Conservation (phyloP, 2,113 vertebrate genomes). For the Oncorhynchus mykiss region DNA sequence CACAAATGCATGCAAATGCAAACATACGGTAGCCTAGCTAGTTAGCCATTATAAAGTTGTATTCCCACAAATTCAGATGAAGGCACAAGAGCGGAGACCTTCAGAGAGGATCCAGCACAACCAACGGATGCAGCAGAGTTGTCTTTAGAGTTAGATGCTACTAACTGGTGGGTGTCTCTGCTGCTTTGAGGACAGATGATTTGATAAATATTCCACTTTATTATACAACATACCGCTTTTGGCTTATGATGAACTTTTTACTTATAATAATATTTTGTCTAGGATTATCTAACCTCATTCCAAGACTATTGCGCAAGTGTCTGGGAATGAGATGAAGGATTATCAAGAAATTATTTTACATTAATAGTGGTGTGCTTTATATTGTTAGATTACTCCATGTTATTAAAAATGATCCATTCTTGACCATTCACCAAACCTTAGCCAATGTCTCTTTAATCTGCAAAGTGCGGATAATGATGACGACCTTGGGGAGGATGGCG, state of each 20-base stretch:
- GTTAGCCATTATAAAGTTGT: not conserved
- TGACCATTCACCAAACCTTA: constrained; percentile 9
- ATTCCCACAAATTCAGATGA: constrained; percentile 24
- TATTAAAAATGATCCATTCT: not conserved
- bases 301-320: too few species aligned
- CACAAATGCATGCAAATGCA: not conserved
- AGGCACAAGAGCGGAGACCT: constrained; percentile 9
- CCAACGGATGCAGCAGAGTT: constrained; percentile 52
- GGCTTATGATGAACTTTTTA: not conserved
- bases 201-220: not conserved
- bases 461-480: constrained; percentile 43
- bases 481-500: not conserved
- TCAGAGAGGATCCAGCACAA: constrained; percentile 32
- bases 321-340: too few species aligned
- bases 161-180: constrained; percentile 36
- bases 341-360: too few species aligned
- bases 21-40: not conserved
- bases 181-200: not conserved
- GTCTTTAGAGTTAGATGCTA: constrained; percentile 51
- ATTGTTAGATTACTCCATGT: not conserved
- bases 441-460: constrained; percentile 31
- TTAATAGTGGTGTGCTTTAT: too few species aligned
- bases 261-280: too few species aligned
- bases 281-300: too few species aligned
- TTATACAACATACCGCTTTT: not conserved